phyloP scores from a whole-genome alignment of 2,797 vertebrate species.

The Enteromius treurensis region DNA sequence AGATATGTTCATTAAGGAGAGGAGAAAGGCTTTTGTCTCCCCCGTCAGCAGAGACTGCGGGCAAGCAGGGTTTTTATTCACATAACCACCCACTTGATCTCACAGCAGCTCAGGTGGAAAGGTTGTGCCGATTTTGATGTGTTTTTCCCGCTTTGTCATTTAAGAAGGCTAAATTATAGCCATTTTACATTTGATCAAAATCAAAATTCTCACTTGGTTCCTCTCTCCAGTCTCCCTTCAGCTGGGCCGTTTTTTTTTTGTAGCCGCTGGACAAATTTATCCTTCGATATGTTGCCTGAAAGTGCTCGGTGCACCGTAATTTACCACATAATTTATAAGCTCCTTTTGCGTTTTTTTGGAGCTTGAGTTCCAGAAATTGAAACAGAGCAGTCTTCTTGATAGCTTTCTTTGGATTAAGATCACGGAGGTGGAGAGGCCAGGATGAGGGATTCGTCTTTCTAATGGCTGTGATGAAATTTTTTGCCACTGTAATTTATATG shows the following conservation, averaged over 20 bases:
- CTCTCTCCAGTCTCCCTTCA: neutral
- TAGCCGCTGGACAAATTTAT: neutral
- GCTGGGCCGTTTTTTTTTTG: conserved; percentile 11
- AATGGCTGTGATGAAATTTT: conserved; percentile 57
- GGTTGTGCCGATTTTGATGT: neutral
- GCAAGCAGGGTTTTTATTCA: neutral
- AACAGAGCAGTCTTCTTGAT: conserved; percentile 43
- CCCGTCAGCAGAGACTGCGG: conserved; percentile 18
- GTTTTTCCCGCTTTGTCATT: neutral
- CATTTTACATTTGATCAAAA: neutral
- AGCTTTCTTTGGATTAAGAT: conserved; percentile 48
- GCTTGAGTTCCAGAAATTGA: conserved; percentile 27
- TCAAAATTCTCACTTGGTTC: neutral
- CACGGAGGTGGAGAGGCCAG: conserved; percentile 15
- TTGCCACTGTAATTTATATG: conserved; percentile 54
- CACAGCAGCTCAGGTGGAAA: conserved; percentile 20
- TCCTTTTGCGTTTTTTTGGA: neutral
- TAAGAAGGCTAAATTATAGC: conserved; percentile 14
- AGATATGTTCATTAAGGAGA: conserved; percentile 50
- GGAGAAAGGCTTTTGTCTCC: conserved; percentile 39
- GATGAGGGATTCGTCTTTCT: conserved; percentile 48
- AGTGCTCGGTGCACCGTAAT: neutral
- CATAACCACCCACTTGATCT: conserved; percentile 17
- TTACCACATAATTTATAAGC: conserved; percentile 35
- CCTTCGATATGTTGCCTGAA: neutral